Evolutionary conservation across 1,140 invertebrate species (phyloP).

Genomic region (Watersipora subatra): DNA sequence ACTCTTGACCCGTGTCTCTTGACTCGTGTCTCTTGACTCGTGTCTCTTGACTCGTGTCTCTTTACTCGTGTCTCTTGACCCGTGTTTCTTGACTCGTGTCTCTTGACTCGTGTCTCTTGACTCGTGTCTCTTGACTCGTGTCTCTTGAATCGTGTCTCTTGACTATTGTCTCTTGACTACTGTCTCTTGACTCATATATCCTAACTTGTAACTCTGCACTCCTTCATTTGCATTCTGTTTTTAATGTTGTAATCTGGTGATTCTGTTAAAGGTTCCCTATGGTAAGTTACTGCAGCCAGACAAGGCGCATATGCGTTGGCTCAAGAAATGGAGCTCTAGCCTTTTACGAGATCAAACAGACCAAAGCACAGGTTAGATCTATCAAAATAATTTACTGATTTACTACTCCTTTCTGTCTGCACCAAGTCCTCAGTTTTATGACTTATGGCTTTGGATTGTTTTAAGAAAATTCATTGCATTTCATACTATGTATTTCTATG

Average conservation of each 20-base stretch:
- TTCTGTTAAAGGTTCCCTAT: conserved; percentile 47
- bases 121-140: no score
- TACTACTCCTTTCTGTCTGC: not conserved
- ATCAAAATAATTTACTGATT: not conserved
- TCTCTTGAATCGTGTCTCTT: conserved; percentile 41
- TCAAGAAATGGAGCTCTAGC: conserved; percentile 79
- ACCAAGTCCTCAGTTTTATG: not conserved
- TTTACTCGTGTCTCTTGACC: no score
- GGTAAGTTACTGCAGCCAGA: conserved; percentile 71
- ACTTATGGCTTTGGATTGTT: not conserved
- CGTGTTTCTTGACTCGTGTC: no score
- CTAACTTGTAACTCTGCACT: not conserved
- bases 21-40: no score
- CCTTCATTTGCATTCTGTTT: no score
- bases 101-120: no score
- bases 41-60: no score
- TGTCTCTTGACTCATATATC: no score
- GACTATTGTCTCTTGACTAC: no score
- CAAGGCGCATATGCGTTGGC: conserved; percentile 86
- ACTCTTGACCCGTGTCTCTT: no score
- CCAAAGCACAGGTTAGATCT: conserved; percentile 63
- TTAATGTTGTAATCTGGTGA: no score
- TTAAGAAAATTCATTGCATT: conserved; percentile 3
- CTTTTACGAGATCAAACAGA: conserved; percentile 84
- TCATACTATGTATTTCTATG: not conserved